A percentile compares a stretch with the other conserved stretches of the same genome.
These are phyloP conservation scores for Yoshiicerus persimilis DNA, from an alignment of 1,140 invertebrate species.

Conservation along the genomic window DNA sequence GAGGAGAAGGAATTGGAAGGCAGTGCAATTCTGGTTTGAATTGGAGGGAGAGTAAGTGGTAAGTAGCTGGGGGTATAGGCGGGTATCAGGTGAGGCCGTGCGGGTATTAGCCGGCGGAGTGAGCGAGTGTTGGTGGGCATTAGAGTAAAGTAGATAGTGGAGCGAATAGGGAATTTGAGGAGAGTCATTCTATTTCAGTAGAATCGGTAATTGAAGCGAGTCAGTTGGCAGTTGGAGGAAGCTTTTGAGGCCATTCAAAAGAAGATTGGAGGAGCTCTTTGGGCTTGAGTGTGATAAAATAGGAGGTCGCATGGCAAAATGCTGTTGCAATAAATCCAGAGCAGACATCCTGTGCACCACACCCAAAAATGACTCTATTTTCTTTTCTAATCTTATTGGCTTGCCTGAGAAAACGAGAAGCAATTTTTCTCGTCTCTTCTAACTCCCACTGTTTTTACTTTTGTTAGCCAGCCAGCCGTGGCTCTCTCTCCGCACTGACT, in stretches of 20 bases:
- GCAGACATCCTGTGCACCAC: slow-evolving; percentile 42
- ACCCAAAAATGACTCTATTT: slow-evolving; percentile 50
- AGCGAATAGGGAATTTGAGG: background rate
- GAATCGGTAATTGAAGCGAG: slow-evolving; percentile 45
- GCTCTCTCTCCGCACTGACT: background rate
- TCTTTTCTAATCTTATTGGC: slow-evolving; percentile 51
- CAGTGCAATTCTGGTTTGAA: background rate
- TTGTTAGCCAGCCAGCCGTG: background rate
- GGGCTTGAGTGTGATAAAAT: slow-evolving; percentile 39
- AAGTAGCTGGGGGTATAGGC: background rate
- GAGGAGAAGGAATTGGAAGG: background rate
- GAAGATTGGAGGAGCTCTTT: slow-evolving; percentile 44
- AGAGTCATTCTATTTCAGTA: slow-evolving; percentile 37
- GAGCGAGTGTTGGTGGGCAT: background rate
- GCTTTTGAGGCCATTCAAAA: slow-evolving; percentile 47
- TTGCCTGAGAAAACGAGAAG: slow-evolving; percentile 50
- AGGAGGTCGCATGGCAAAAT: slow-evolving; percentile 41
- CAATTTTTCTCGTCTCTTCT: slow-evolving; percentile 28
- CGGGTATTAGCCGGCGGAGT: background rate
- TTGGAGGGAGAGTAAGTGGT: background rate
- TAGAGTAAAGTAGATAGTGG: background rate
- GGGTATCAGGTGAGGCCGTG: background rate
- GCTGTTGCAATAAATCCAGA: slow-evolving; percentile 49
- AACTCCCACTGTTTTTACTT: background rate
- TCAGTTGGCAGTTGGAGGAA: slow-evolving; percentile 42